Evolutionary conservation across 2,888 invertebrate genomes (phyloP).

Genomic region (Mystacides longicornis): DNA sequence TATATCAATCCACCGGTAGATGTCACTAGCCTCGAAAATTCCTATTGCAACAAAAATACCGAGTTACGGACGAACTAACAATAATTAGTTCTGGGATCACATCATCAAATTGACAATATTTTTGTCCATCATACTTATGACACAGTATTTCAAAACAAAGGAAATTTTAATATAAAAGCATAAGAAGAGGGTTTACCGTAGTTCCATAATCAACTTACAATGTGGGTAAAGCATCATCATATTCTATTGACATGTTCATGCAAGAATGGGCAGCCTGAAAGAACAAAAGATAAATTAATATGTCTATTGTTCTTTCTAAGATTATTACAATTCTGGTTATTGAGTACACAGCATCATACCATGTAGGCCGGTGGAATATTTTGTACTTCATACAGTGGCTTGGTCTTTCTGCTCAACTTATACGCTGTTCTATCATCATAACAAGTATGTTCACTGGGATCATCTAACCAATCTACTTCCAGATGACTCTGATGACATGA

Average conservation of each 20-base stretch:
- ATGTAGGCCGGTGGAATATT: conserved; percentile 49
- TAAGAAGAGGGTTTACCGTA: background rate
- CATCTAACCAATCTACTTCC: conserved; percentile 22
- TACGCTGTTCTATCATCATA: conserved; percentile 42
- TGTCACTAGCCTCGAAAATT: no score
- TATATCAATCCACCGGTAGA: no score
- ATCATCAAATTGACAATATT: no score
- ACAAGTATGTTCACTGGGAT: conserved; percentile 48
- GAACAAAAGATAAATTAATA: background rate
- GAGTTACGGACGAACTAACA: no score
- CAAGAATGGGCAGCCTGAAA: conserved; percentile 61
- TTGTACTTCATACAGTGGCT: conserved; percentile 46
- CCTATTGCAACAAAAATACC: no score
- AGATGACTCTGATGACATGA: conserved; percentile 14
- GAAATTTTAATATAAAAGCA: background rate
- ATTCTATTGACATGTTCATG: conserved; percentile 57
- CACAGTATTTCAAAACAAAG: no score
- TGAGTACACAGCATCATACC: conserved; percentile 32
- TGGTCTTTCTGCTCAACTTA: conserved; percentile 38
- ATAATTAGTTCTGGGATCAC: no score
- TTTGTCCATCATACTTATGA: no score
- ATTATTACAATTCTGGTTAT: background rate
- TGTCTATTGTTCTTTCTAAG: background rate
- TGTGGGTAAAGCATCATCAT: conserved; percentile 56
- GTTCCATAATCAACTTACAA: conserved; percentile 49